Conservation (phyloP, 2,888 invertebrate species). For the Morpho achilles region DNA sequence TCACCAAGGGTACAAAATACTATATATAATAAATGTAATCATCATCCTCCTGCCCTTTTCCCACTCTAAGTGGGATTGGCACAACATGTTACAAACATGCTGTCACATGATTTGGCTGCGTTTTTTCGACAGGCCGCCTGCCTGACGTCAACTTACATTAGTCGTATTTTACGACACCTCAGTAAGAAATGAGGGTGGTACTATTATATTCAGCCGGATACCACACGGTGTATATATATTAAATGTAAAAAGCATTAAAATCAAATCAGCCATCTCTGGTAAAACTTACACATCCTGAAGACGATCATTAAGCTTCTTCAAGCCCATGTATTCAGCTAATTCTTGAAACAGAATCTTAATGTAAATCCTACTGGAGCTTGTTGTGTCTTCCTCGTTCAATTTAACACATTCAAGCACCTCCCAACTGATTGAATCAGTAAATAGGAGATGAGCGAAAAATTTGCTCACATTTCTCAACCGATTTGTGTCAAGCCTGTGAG, state of each 20-base stretch:
- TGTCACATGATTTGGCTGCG: no score
- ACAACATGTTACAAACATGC: no score
- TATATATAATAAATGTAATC: no score
- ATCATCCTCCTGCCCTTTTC: no score
- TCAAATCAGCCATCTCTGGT: conserved; percentile 19
- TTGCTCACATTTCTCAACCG: conserved; percentile 97
- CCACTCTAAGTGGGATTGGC: no score
- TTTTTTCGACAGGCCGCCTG: no score
- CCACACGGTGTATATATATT: no score
- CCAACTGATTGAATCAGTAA: conserved; percentile 98
- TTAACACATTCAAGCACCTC: conserved; percentile 93
- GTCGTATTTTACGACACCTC: no score
- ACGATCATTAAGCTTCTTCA: conserved; percentile 93
- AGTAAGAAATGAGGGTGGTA: no score
- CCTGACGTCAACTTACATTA: no score
- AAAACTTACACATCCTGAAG: conserved; percentile 91
- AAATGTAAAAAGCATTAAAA: neutral
- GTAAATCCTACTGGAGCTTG: conserved; percentile 97
- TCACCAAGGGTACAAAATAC: no score
- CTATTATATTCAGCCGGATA: no score
- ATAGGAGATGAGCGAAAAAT: conserved; percentile 96
- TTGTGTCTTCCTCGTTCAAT: conserved; percentile 97
- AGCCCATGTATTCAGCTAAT: conserved; percentile 96
- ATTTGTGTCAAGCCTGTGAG: conserved; percentile 97
- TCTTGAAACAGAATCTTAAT: conserved; percentile 99